These are phyloP conservation scores for Panorpa germanica DNA, from an alignment of 2,888 invertebrate species.

Conservation along the genomic window DNA sequence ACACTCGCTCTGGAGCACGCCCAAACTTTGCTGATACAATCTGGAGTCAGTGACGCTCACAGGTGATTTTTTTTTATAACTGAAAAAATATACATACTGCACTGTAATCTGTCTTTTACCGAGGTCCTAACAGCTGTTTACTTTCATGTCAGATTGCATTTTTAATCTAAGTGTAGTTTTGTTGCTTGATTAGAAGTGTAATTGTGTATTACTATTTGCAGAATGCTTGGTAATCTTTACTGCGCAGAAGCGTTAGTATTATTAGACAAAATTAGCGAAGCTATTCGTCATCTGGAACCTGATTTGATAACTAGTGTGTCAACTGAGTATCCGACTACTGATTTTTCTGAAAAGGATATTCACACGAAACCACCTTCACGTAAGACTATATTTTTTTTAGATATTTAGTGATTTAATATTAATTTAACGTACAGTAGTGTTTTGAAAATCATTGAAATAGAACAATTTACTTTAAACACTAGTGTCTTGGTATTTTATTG, in stretches of 20 bases:
- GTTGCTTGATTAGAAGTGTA: neutral
- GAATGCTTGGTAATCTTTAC: slow-evolving; percentile 73
- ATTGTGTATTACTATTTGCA: slow-evolving; percentile 19
- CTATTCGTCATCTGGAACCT: slow-evolving; percentile 65
- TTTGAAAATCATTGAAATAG: too few relatives aligned
- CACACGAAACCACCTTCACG: slow-evolving; percentile 21
- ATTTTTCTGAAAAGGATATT: slow-evolving; percentile 15
- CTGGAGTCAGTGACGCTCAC: slow-evolving; percentile 50
- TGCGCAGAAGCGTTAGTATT: slow-evolving; percentile 74
- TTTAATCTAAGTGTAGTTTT: slow-evolving; percentile 4
- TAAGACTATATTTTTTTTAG: slow-evolving; percentile 13
- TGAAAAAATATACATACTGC: slow-evolving; percentile 1
- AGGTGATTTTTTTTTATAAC: slow-evolving; percentile 34
- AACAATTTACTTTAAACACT: too few relatives aligned
- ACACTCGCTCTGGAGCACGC: slow-evolving; percentile 61
- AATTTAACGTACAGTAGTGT: neutral
- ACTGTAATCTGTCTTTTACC: slow-evolving; percentile 4
- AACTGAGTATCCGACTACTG: slow-evolving; percentile 26
- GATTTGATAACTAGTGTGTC: slow-evolving; percentile 41
- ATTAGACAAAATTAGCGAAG: slow-evolving; percentile 65
- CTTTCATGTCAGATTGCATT: neutral
- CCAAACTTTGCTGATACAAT: slow-evolving; percentile 49
- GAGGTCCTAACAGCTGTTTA: neutral
- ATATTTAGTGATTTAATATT: neutral
- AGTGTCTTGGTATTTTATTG: too few relatives aligned